Percentiles rank a stretch among this genome's conserved stretches.
Evolutionary conservation across 2,797 vertebrate species (phyloP).

Genomic region (Thamnophis elegans): DNA sequence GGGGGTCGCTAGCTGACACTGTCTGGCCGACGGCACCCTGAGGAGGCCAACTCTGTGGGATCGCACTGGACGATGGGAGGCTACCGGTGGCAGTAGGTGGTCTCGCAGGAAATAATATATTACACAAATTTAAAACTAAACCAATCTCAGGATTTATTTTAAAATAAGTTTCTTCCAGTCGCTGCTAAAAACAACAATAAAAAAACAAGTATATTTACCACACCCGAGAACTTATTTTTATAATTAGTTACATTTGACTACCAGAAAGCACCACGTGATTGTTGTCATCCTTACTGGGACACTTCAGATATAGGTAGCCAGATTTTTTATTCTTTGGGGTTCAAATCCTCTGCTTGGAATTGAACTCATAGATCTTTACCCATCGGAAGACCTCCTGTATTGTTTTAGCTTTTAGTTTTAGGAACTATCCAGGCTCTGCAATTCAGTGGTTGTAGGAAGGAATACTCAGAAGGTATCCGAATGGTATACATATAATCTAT

Average conservation of each 20-base stretch:
- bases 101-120: conserved; percentile 3
- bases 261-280: background rate
- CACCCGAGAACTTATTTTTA: background rate
- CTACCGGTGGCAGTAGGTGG: no score
- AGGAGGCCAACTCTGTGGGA: no score
- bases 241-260: background rate
- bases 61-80: no score
- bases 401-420: background rate
- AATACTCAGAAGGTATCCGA: background rate
- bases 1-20: no score
- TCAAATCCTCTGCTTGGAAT: background rate
- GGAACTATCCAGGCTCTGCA: background rate
- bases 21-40: no score
- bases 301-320: background rate
- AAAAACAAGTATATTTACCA: background rate
- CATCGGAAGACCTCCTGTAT: background rate
- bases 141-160: background rate
- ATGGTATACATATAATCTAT: background rate
- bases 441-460: background rate
- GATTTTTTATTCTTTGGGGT: background rate
- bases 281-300: background rate
- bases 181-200: background rate
- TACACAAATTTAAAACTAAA: background rate
- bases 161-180: background rate
- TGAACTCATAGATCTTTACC: background rate